Conservation (phyloP, 2,888 invertebrate species). For the Scrobipalpa atriplicella region DNA sequence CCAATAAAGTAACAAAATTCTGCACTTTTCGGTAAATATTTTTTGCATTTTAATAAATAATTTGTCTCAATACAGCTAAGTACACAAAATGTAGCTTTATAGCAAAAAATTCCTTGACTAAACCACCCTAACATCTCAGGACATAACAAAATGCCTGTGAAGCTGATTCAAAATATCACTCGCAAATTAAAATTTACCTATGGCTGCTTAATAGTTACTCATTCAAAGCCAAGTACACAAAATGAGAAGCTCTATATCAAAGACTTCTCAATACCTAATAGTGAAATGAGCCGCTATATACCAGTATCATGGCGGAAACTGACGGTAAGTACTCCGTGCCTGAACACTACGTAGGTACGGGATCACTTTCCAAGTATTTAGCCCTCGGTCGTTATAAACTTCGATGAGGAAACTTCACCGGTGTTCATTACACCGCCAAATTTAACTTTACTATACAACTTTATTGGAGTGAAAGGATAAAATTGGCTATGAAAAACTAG, state of each 20-base stretch:
- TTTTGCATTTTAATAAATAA: too few relatives aligned
- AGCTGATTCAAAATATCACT: too few relatives aligned
- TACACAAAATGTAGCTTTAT: too few relatives aligned
- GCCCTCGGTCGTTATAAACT: slow-evolving; percentile 60
- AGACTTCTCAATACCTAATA: slow-evolving; percentile 11
- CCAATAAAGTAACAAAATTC: too few relatives aligned
- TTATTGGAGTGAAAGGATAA: background rate
- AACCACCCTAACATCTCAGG: too few relatives aligned
- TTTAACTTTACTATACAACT: slow-evolving; percentile 25
- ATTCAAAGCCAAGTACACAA: background rate
- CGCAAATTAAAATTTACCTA: too few relatives aligned
- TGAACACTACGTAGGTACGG: slow-evolving; percentile 38
- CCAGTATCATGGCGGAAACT: slow-evolving; percentile 35
- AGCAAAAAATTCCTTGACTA: too few relatives aligned
- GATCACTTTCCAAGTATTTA: slow-evolving; percentile 60
- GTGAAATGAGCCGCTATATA: slow-evolving; percentile 9
- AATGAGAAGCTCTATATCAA: background rate
- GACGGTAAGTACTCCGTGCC: slow-evolving; percentile 36
- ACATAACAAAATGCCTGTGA: too few relatives aligned
- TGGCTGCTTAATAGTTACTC: background rate
- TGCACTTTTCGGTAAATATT: too few relatives aligned
- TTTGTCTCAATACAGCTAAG: too few relatives aligned
- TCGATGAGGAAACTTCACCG: slow-evolving; percentile 72
- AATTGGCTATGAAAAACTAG: background rate
- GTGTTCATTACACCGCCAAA: slow-evolving; percentile 55